Evolutionary conservation across 2,113 vertebrate species (phyloP).

Genomic region (Sylvia atricapilla): DNA sequence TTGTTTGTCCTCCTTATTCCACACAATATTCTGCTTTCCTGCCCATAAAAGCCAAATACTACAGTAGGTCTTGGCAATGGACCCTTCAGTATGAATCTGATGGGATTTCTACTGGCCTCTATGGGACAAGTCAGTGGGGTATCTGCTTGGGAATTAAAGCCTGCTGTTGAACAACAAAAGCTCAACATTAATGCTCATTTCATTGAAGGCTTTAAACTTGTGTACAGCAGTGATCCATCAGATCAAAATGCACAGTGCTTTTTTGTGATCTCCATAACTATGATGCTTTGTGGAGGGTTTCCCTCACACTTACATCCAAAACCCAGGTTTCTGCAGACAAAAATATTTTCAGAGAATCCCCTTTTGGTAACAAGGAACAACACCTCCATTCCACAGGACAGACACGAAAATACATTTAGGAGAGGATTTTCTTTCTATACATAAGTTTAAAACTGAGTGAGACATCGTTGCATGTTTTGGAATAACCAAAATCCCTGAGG

Average conservation of each 20-base stretch:
- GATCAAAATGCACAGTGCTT: neutral
- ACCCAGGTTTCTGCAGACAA: neutral
- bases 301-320: neutral
- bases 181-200: neutral
- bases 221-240: neutral
- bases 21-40: neutral
- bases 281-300: neutral
- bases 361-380: neutral
- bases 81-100: neutral
- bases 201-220: neutral
- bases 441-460: neutral
- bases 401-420: accelerated
- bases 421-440: neutral
- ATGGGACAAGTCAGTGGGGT: accelerated
- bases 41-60: neutral
- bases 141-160: neutral
- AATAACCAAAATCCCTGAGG: neutral
- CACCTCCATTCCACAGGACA: neutral
- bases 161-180: neutral
- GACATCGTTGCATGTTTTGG: neutral
- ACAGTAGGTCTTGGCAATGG: neutral
- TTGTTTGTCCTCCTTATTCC: neutral
- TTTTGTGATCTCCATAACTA: neutral
- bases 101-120: neutral
- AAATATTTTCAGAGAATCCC: neutral